These are phyloP conservation scores for Phyllopteryx taeniolatus DNA, from an alignment of 2,113 vertebrate genomes.

Conservation along the genomic window DNA sequence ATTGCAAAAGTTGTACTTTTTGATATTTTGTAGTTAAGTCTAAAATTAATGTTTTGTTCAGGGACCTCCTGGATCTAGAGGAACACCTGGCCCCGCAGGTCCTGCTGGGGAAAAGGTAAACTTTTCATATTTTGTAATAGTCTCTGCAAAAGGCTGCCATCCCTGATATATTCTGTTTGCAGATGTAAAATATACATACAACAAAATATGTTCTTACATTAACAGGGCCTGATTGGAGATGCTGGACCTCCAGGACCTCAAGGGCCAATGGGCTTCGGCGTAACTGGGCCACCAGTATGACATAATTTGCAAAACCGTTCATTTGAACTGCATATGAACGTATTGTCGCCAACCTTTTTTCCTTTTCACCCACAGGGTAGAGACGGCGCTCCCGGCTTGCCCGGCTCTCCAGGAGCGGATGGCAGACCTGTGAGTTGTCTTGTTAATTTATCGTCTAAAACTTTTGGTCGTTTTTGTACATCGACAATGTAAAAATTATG, in stretches of 20 bases:
- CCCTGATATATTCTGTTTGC: background rate
- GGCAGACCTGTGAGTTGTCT: slow-evolving; percentile 66
- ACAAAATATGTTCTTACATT: slow-evolving; percentile 20
- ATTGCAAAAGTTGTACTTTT: slow-evolving; percentile 2
- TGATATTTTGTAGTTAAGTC: background rate
- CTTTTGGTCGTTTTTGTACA: slow-evolving; percentile 3
- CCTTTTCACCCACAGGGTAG: slow-evolving; percentile 61
- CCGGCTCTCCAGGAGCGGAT: slow-evolving; percentile 64
- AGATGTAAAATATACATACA: background rate
- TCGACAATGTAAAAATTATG: background rate
- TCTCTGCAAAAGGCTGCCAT: background rate
- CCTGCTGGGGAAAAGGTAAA: slow-evolving; percentile 81
- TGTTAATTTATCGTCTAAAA: background rate
- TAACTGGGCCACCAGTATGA: slow-evolving; percentile 78
- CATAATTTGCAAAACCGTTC: slow-evolving; percentile 1
- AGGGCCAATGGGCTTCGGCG: slow-evolving; percentile 72
- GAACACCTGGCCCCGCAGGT: slow-evolving; percentile 75
- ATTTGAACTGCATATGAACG: background rate
- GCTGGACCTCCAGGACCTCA: slow-evolving; percentile 76
- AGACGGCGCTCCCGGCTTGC: slow-evolving; percentile 70
- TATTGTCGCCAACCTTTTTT: slow-evolving; percentile 15
- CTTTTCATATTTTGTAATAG: background rate
- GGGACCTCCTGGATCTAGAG: slow-evolving; percentile 78
- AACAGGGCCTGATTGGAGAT: slow-evolving; percentile 71
- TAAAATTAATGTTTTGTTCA: slow-evolving; percentile 49